Percentiles rank a stretch among this genome's conserved stretches.
Conservation (phyloP, 1,140 invertebrate species). For the Leptinotarsa defecta region DNA sequence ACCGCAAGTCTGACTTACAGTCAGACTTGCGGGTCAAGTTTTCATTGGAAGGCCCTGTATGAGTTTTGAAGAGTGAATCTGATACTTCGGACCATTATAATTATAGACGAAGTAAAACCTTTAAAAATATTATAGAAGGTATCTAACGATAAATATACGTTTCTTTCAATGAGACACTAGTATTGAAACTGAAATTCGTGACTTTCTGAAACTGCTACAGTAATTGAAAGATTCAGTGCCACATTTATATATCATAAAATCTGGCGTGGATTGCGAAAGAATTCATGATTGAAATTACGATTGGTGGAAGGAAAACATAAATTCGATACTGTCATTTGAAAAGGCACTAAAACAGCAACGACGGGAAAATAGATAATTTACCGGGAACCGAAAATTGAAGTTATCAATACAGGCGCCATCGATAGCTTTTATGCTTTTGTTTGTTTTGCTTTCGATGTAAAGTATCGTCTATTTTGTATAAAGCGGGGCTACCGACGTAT, state of each 20-base stretch:
- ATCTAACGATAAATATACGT: too few species aligned
- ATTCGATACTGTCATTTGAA: neutral
- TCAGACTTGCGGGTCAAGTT: too few species aligned
- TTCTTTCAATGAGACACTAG: too few species aligned
- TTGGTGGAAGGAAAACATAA: neutral
- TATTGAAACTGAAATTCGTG: neutral
- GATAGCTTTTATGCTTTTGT: slow-evolving; percentile 8
- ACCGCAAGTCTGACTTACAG: too few species aligned
- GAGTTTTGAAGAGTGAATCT: too few species aligned
- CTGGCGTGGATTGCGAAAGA: neutral
- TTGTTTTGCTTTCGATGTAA: neutral
- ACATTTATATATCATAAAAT: neutral
- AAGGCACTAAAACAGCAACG: neutral
- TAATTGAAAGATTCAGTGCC: neutral
- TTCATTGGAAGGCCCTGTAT: too few species aligned
- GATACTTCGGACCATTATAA: too few species aligned
- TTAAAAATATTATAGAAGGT: too few species aligned
- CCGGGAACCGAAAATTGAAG: neutral
- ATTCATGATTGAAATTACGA: neutral
- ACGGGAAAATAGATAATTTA: neutral
- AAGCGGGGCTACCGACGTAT: neutral
- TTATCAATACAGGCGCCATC: neutral
- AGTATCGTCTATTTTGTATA: neutral
- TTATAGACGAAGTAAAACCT: too few species aligned
- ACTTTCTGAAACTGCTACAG: neutral